Percentiles rank a stretch among this genome's conserved stretches.
phyloP scores from a whole-genome alignment of 2,888 invertebrate species.

The Heliconius erato region DNA sequence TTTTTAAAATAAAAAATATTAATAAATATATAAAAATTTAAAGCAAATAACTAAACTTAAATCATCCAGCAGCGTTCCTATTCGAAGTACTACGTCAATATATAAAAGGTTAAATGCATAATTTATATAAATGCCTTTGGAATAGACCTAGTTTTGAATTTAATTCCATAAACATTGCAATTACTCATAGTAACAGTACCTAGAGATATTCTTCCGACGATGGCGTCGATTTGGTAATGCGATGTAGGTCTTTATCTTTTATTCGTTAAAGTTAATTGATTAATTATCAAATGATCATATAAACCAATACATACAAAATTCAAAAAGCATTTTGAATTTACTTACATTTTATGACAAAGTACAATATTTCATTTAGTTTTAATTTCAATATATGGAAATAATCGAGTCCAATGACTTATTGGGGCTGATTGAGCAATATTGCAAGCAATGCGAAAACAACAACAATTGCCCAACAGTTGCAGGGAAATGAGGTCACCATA shows the following conservation, averaged over 20 bases:
- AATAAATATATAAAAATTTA: no score
- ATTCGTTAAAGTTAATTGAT: background rate
- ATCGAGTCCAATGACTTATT: constrained; percentile 71
- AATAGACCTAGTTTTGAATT: background rate
- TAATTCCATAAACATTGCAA: background rate
- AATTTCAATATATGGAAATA: constrained; percentile 29
- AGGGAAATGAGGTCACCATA: constrained; percentile 67
- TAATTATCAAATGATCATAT: background rate
- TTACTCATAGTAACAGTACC: background rate
- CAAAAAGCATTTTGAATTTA: background rate
- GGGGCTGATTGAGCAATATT: constrained; percentile 64
- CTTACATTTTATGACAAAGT: background rate
- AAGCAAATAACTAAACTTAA: background rate
- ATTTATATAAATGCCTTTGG: background rate
- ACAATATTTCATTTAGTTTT: background rate
- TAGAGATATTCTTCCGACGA: no score
- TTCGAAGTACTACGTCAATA: background rate
- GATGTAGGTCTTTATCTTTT: background rate
- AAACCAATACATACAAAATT: background rate
- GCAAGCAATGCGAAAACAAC: constrained; percentile 58
- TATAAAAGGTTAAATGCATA: background rate
- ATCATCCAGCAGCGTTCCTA: background rate
- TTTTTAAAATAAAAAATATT: no score
- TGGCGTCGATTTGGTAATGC: no score
- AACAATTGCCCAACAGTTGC: constrained; percentile 73